A percentile compares a stretch with the other conserved stretches of the same genome.
Conservation (phyloP, 37 sponge, comb jelly and placozoan genomes). For the Hormiphora californensis region DNA sequence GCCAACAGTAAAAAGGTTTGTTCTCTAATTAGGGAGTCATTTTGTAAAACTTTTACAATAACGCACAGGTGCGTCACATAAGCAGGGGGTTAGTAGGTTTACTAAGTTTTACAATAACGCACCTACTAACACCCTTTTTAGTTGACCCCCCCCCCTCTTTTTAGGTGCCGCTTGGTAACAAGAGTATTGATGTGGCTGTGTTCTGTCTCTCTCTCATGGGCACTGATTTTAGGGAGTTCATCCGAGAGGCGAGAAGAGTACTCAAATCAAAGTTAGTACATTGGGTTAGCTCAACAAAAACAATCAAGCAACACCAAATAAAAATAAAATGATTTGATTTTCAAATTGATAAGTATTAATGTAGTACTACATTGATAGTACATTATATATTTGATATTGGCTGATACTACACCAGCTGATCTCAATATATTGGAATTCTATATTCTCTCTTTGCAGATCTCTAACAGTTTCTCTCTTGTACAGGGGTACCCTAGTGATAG, state of each 20-base stretch:
- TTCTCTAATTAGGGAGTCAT: not conserved
- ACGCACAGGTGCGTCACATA: too few species aligned
- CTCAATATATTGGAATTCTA: too few species aligned
- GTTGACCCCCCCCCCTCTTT: not conserved
- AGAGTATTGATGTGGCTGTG: slow-evolving; percentile 72
- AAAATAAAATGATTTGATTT: too few species aligned
- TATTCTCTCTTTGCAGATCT: not conserved
- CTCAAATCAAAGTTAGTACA: slow-evolving; percentile 55
- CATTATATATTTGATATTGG: too few species aligned
- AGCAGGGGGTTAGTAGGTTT: too few species aligned
- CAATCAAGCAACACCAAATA: too few species aligned
- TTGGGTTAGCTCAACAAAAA: too few species aligned
- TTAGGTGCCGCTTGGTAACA: slow-evolving; percentile 62
- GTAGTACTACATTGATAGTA: too few species aligned
- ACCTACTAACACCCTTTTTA: too few species aligned
- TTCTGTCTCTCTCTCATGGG: slow-evolving; percentile 97
- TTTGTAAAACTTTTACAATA: not conserved
- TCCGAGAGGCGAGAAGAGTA: slow-evolving; percentile 78
- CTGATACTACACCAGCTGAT: too few species aligned
- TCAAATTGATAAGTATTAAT: too few species aligned
- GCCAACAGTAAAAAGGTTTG: slow-evolving; percentile 19
- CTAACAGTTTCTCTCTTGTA: not conserved
- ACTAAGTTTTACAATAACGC: too few species aligned
- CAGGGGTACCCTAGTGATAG: slow-evolving; percentile 71
- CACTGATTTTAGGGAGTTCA: slow-evolving; percentile 78